A percentile compares a stretch with the other conserved stretches of the same genome.
Evolutionary conservation across 2,113 vertebrate species (phyloP).

Genomic region (Microcebus ravelobensis): DNA sequence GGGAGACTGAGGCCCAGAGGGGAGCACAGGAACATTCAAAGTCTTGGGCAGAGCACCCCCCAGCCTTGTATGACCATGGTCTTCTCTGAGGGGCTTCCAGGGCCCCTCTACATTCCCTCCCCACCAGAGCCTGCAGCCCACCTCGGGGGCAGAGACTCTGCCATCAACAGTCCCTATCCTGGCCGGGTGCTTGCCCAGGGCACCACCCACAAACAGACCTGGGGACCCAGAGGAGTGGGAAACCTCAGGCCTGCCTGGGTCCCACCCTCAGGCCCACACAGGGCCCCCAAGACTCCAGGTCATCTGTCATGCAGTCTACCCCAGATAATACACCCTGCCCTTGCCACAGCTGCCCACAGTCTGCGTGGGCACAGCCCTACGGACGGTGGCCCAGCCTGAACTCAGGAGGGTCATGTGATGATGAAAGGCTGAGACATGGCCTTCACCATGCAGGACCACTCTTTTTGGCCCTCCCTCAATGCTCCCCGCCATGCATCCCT

Average conservation of each 20-base stretch:
- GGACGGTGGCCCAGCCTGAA: accelerated
- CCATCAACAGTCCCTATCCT: neutral
- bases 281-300: neutral
- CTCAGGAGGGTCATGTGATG: neutral
- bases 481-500: slow-evolving; percentile 68
- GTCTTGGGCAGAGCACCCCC: neutral
- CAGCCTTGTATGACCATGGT: neutral
- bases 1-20: neutral
- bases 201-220: neutral
- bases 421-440: accelerated
- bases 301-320: neutral
- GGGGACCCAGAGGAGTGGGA: neutral
- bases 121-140: neutral
- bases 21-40: neutral
- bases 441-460: accelerated
- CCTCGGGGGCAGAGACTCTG: neutral
- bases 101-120: neutral
- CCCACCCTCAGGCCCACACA: neutral
- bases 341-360: neutral
- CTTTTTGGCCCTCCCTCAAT: neutral
- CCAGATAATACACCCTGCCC: neutral
- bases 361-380: neutral
- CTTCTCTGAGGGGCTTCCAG: neutral
- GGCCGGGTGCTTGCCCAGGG: neutral
- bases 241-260: neutral